These are phyloP conservation scores for Bombus terrestris DNA, from an alignment of 1,140 invertebrate genomes.

Conservation along the genomic window DNA sequence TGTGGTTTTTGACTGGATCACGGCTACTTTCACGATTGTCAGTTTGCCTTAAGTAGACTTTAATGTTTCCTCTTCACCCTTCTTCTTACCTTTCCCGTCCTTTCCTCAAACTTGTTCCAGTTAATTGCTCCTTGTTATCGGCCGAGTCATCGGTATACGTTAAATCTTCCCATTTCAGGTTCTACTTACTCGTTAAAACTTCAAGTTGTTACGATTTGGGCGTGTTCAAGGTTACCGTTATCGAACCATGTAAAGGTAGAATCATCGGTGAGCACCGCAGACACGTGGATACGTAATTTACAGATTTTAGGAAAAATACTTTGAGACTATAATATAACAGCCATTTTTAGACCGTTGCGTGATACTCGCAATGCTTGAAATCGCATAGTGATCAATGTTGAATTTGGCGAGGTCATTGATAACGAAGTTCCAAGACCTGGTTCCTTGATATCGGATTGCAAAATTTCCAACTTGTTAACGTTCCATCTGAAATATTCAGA, in stretches of 20 bases:
- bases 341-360: background rate
- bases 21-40: conserved; percentile 8
- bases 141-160: background rate
- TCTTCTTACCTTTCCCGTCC: background rate
- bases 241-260: too few relatives aligned
- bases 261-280: too few relatives aligned
- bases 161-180: background rate
- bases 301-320: background rate
- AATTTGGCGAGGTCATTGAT: background rate
- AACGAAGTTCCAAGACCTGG: background rate
- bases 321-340: background rate
- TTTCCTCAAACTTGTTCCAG: background rate
- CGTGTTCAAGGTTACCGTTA: background rate
- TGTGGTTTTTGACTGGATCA: conserved; percentile 6
- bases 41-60: background rate
- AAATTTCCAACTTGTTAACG: background rate
- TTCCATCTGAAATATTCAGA: background rate
- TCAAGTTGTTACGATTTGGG: background rate
- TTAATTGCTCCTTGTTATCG: conserved; percentile 12
- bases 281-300: background rate
- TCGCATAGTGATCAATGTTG: background rate
- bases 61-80: background rate
- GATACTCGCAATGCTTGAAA: background rate
- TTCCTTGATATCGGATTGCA: background rate
- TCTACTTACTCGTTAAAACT: conserved; percentile 2